phyloP scores from a whole-genome alignment of 2,888 invertebrate genomes.

The Metopia argyrocephala region DNA sequence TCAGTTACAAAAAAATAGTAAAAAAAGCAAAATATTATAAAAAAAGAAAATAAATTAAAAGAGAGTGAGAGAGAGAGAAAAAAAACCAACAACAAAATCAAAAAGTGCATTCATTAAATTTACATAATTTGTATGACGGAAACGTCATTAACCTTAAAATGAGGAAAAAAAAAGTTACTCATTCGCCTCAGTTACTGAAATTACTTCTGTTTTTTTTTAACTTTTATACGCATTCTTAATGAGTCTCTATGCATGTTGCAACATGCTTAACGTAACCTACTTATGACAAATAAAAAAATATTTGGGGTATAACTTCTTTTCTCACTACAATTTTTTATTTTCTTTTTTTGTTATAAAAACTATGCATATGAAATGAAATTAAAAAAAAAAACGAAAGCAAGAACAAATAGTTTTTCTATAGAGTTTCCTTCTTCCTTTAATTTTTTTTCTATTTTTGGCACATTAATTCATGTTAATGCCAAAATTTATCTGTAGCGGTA shows the following conservation, averaged over 20 bases:
- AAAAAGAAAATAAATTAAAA: not conserved
- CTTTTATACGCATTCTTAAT: slow-evolving; percentile 60
- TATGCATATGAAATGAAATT: slow-evolving; percentile 32
- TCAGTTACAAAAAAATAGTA: too few relatives aligned
- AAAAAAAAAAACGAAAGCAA: not conserved
- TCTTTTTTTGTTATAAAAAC: not conserved
- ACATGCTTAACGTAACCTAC: slow-evolving; percentile 67
- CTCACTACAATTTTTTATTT: not conserved
- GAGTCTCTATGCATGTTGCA: slow-evolving; percentile 56
- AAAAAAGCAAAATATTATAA: too few relatives aligned
- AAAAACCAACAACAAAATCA: not conserved
- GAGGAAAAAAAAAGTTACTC: slow-evolving; percentile 63
- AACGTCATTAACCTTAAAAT: slow-evolving; percentile 68
- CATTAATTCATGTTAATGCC: not conserved
- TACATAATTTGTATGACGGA: slow-evolving; percentile 67
- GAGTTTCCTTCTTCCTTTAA: too few relatives aligned
- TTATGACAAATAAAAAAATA: slow-evolving; percentile 23
- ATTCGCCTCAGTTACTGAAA: slow-evolving; percentile 69
- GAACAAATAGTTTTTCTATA: too few relatives aligned
- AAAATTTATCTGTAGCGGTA: not conserved
- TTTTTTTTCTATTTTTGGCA: not conserved
- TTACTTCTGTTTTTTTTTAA: slow-evolving; percentile 68
- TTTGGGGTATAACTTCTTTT: not conserved
- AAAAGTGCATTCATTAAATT: slow-evolving; percentile 66
- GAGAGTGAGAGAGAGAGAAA: too few relatives aligned